Evolutionary conservation across 1,140 invertebrate genomes (phyloP).

Genomic region (Drosophila guanche): DNA sequence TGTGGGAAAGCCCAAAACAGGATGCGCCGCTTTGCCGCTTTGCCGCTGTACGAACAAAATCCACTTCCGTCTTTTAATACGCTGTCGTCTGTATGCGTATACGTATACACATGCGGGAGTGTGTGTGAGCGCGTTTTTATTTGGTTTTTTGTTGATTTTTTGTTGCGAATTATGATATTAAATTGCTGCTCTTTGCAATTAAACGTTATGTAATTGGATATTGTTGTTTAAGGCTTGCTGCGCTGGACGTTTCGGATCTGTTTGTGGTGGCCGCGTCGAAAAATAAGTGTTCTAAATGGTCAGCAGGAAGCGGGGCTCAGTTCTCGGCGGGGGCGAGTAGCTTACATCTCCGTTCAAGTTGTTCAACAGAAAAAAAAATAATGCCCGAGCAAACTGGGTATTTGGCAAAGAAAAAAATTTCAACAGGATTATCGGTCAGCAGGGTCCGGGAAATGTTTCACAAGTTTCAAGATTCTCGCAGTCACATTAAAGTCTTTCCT

Average conservation of each 20-base stretch:
- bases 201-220: constrained; percentile 49
- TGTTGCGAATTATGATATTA: constrained; percentile 46
- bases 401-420: constrained; percentile 28
- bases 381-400: too few species aligned
- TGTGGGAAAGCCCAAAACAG: constrained; percentile 65
- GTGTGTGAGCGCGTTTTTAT: constrained; percentile 31
- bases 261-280: constrained; percentile 12
- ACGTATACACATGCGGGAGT: constrained; percentile 1
- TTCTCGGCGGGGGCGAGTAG: constrained; percentile 74
- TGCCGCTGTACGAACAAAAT: constrained; percentile 54
- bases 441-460: constrained; percentile 2
- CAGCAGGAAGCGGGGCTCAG: constrained; percentile 51
- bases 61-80: constrained; percentile 71
- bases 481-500: too few species aligned
- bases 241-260: constrained; percentile 5
- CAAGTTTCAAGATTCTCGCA: constrained; percentile 4
- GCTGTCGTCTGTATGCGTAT: constrained; percentile 21
- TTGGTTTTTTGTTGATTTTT: constrained; percentile 21
- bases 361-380: constrained; percentile 24
- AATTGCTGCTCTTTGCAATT: constrained; percentile 38
- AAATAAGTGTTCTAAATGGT: constrained; percentile 29
- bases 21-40: constrained; percentile 68
- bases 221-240: constrained; percentile 10
- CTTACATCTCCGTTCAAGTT: constrained; percentile 77
- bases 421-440: constrained; percentile 2